Conservation (phyloP, 2,888 invertebrate species). For the Tanaodytes sp. region DNA sequence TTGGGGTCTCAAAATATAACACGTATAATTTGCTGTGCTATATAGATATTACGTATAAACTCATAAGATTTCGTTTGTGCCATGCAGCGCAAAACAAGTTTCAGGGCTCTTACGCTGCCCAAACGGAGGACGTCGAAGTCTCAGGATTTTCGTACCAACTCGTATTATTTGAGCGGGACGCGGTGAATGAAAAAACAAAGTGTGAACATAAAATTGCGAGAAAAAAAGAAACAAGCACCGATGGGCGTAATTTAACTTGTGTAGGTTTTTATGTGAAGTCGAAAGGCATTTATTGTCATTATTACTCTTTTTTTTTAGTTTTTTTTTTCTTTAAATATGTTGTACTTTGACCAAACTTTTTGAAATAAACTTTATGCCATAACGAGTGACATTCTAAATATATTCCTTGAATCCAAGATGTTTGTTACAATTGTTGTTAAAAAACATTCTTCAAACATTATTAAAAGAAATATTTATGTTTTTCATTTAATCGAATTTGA, state of each 20-base stretch:
- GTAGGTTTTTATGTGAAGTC: slow-evolving; percentile 63
- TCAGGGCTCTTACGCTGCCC: slow-evolving; percentile 31
- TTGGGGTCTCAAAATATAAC: too few species aligned
- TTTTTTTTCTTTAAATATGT: slow-evolving; percentile 62
- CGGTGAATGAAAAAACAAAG: slow-evolving; percentile 11
- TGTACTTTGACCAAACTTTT: slow-evolving; percentile 66
- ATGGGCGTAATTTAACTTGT: slow-evolving; percentile 26
- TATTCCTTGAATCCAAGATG: too few species aligned
- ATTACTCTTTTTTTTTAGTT: slow-evolving; percentile 59
- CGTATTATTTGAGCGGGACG: slow-evolving; percentile 48
- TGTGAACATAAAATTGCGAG: too few species aligned
- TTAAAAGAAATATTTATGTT: too few species aligned
- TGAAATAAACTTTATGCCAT: slow-evolving; percentile 63
- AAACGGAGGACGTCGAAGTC: slow-evolving; percentile 38
- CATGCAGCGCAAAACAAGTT: slow-evolving; percentile 35
- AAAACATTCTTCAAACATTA: too few species aligned
- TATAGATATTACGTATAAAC: too few species aligned
- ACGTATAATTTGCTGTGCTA: too few species aligned
- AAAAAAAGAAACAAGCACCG: too few species aligned
- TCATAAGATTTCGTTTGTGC: slow-evolving; percentile 29
- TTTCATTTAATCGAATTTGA: too few species aligned
- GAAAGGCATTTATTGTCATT: slow-evolving; percentile 63
- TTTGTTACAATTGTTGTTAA: too few species aligned
- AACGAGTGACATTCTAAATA: too few species aligned
- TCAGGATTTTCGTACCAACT: slow-evolving; percentile 54